These are phyloP conservation scores for Rhodeus uyekii DNA, from an alignment of 2,797 vertebrate species.

Conservation along the genomic window DNA sequence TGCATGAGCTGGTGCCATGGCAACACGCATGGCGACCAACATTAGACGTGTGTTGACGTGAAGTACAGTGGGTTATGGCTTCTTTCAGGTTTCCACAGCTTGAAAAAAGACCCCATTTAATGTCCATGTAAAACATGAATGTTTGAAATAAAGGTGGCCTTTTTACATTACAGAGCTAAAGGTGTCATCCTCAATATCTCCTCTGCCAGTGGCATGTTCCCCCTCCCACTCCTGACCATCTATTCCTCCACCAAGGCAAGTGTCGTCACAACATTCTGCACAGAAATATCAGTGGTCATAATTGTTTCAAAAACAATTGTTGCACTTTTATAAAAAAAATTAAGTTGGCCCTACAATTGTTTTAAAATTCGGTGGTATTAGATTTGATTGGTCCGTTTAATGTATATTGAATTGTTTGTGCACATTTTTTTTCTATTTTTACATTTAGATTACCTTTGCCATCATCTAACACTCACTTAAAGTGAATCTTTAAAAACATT, in stretches of 20 bases:
- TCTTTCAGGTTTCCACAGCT: conserved; percentile 11
- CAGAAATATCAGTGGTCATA: neutral
- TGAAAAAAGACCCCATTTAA: neutral
- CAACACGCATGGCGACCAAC: conserved; percentile 74
- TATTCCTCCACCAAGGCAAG: conserved; percentile 85
- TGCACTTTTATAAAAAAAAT: neutral
- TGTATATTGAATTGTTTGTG: neutral
- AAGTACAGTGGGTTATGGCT: conserved; percentile 9
- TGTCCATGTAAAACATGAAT: neutral
- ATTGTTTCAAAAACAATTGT: neutral
- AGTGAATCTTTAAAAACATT: neutral
- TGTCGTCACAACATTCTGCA: neutral
- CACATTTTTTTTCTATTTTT: neutral
- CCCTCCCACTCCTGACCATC: conserved; percentile 78
- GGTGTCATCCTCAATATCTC: conserved; percentile 86
- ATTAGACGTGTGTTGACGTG: conserved; percentile 47
- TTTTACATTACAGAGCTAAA: conserved; percentile 77
- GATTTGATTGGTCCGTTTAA: neutral
- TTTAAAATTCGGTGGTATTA: neutral
- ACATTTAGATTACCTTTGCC: conserved; percentile 1
- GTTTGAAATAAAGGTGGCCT: neutral
- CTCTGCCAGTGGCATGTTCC: conserved; percentile 75
- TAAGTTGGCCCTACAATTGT: neutral
- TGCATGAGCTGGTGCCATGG: conserved; percentile 74
- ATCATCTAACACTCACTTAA: neutral